A percentile compares a stretch with the other conserved stretches of the same genome.
phyloP scores from a whole-genome alignment of 23 tunicate species.

The Styela plicata region DNA sequence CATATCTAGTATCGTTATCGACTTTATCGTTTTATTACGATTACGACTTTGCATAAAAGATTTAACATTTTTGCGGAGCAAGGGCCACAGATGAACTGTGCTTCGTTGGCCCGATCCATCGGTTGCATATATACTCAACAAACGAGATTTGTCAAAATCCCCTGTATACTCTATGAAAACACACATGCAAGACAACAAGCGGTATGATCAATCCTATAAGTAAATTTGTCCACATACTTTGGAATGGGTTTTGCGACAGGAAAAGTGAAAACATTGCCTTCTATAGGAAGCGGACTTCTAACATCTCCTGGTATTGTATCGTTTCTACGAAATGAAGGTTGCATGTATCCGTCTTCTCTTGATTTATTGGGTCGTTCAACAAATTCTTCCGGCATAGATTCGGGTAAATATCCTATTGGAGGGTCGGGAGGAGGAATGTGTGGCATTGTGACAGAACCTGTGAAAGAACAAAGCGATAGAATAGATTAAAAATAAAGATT shows the following conservation, averaged over 20 bases:
- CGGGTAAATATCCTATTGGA: slow-evolving; percentile 3
- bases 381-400: neutral
- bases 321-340: slow-evolving; percentile 3
- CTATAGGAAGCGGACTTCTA: slow-evolving; percentile 23
- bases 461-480: neutral
- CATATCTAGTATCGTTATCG: no score
- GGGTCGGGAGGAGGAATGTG: slow-evolving; percentile 15
- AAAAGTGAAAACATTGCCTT: slow-evolving; percentile 2
- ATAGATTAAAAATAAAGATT: no score
- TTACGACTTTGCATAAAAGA: no score
- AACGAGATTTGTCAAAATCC: no score
- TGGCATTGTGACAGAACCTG: slow-evolving; percentile 11
- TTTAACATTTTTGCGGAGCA: no score
- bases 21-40: no score
- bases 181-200: no score
- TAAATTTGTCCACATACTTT: slow-evolving; percentile 13
- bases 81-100: no score
- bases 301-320: slow-evolving; percentile 36
- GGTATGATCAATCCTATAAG: no score
- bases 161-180: no score
- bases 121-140: no score
- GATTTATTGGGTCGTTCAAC: neutral
- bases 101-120: no score
- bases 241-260: neutral
- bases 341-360: slow-evolving; percentile 8